Base-by-base conservation (phyloP, 2,113 vertebrate genomes). In the Stigmatopora argus region DNA sequence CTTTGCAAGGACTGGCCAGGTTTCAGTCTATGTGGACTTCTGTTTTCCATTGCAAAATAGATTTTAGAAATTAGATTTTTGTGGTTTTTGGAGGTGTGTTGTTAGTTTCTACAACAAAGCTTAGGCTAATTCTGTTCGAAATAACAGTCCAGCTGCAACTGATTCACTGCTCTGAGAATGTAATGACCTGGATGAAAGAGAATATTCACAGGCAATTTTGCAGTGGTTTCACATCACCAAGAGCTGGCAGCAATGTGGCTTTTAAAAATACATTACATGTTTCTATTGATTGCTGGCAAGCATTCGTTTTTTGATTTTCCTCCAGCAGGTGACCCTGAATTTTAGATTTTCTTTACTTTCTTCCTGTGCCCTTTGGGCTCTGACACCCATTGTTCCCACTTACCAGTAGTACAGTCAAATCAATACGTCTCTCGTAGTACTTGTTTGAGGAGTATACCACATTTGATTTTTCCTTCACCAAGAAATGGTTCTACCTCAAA, bases 391-490 rank as follows among this genome's bases (percentile, higher is more conserved):
- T 68, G 56, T 62, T 65, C 62, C 69, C 52, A 66, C 71, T 78
- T 75, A 19, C 70, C 73, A 84, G 82, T 80, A 72, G 65, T 69
- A 64, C 26, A 31, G 66, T 48, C 4, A 18, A 77, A 88, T 88
- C 88, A 72, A 88, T 88, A 78, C 8, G 7, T 48, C 56, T 74
- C 56, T 68, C 73, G 2, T 82, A 88, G 80, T 84, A 81, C 79
- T 68, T 68, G 74, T 82, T 84, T 81, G 77, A 79, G 71, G 80
- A 81, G 86, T 78, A 89, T 80, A 83, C 80, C 77, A 85, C 74
- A 74, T 87, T 85, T 77, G 80, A 80, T 81, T 79, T 71, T n/a
- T 64, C 68, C 76, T 78, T 79, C 69, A 61, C 67, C 78, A 65
- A 74, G 62, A 56, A 73, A 62, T 71, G 70, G 62, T 73, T 70